These are phyloP conservation scores for Cinclus cinclus DNA, from an alignment of 2,113 vertebrate genomes.

Conservation along the genomic window DNA sequence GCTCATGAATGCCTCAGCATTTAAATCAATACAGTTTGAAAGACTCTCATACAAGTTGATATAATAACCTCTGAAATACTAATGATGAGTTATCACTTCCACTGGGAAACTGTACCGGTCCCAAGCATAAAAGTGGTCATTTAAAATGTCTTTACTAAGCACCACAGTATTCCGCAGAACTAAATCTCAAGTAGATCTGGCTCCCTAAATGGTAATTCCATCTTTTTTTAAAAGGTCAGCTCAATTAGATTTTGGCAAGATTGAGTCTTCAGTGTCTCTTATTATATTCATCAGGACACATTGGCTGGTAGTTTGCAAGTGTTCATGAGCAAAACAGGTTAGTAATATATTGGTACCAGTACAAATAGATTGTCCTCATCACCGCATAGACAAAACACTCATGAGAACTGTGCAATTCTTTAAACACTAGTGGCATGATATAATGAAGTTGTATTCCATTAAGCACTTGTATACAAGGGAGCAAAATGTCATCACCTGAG, in stretches of 20 bases:
- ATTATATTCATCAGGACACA: constrained; percentile 69
- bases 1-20: background rate
- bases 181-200: constrained; percentile 6
- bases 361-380: constrained; percentile 78
- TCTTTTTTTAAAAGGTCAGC: constrained; percentile 68
- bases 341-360: constrained; percentile 80
- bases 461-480: constrained; percentile 73
- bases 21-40: constrained; percentile 46
- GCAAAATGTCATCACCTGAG: constrained; percentile 83
- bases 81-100: constrained; percentile 50
- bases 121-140: constrained; percentile 31
- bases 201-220: constrained; percentile 64
- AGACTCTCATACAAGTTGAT: constrained; percentile 34
- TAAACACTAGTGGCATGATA: constrained; percentile 87
- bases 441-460: constrained; percentile 98
- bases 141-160: constrained; percentile 61
- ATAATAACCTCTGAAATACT: constrained; percentile 46
- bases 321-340: constrained; percentile 68
- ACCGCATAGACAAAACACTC: constrained; percentile 74
- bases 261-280: constrained; percentile 71
- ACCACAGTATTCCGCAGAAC: constrained; percentile 43
- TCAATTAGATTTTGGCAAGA: constrained; percentile 74
- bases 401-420: constrained; percentile 68
- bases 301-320: constrained; percentile 79
- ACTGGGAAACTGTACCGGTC: background rate